Conservation (phyloP, 2,888 invertebrate genomes). For the Machimus atricapillus region DNA sequence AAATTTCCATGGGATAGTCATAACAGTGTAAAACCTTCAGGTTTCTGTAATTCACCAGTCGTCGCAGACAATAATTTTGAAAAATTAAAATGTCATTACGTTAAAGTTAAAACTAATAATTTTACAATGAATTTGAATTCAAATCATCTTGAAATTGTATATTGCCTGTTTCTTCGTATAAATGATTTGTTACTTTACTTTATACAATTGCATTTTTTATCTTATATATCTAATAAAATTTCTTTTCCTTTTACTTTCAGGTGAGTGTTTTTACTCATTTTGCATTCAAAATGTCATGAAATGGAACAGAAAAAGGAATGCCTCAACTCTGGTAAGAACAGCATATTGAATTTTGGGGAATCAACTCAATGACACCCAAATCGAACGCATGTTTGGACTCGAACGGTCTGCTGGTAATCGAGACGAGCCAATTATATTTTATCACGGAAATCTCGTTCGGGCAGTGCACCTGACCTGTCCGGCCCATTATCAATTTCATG, state of each 20-base stretch:
- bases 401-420: neutral
- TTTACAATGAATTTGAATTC: too few species aligned
- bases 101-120: too few species aligned
- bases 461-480: slow-evolving; percentile 29
- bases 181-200: neutral
- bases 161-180: neutral
- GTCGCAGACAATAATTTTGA: too few species aligned
- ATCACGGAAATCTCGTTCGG: slow-evolving; percentile 14
- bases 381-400: neutral
- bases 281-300: neutral
- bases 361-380: neutral
- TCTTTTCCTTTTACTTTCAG: neutral
- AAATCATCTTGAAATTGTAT: too few species aligned
- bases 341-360: neutral
- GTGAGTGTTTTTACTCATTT: neutral
- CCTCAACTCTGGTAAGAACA: neutral
- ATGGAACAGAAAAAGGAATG: neutral
- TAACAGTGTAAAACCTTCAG: too few species aligned
- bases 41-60: too few species aligned
- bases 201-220: neutral
- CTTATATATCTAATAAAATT: neutral
- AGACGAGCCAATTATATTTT: slow-evolving; percentile 10
- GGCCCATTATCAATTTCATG: slow-evolving; percentile 44
- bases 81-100: too few species aligned
- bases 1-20: too few species aligned